Evolutionary conservation across 2,113 vertebrate species (phyloP).

Genomic region (Varanus komodoensis): DNA sequence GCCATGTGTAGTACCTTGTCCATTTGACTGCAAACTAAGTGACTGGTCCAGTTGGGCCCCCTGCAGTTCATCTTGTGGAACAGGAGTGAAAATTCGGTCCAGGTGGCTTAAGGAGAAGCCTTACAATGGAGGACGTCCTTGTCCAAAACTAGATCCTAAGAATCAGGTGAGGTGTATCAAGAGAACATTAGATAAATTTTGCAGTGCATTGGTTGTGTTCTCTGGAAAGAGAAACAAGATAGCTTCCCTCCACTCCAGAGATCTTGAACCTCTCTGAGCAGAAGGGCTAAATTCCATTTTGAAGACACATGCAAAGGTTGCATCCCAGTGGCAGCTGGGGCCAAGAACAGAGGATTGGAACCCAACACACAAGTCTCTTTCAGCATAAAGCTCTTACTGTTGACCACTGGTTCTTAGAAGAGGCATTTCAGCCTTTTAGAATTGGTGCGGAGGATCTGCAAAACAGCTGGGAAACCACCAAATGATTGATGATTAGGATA

Average conservation of each 20-base stretch:
- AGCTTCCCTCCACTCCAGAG: not conserved
- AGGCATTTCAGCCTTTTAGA: too few species aligned
- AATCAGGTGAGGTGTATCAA: slow-evolving; percentile 89
- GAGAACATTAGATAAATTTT: slow-evolving; percentile 9
- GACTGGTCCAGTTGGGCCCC: slow-evolving; percentile 93
- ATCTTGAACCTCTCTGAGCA: too few species aligned
- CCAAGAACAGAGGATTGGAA: too few species aligned
- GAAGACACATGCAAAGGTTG: too few species aligned
- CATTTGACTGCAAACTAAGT: slow-evolving; percentile 95
- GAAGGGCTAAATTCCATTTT: too few species aligned
- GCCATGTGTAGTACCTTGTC: slow-evolving; percentile 88
- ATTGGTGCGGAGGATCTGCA: too few species aligned
- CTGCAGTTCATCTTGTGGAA: slow-evolving; percentile 92
- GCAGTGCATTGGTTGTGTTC: not conserved
- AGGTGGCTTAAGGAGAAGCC: slow-evolving; percentile 97
- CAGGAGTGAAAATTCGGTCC: slow-evolving; percentile 89
- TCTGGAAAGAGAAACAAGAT: not conserved
- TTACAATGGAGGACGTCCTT: slow-evolving; percentile 94
- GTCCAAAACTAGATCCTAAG: slow-evolving; percentile 94
- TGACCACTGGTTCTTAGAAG: too few species aligned
- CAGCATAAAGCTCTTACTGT: too few species aligned
- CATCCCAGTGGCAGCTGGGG: too few species aligned
- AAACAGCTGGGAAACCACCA: too few species aligned
- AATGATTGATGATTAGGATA: too few species aligned
- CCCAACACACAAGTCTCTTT: too few species aligned